Evolutionary conservation across 2,797 vertebrate species (phyloP).

Genomic region (Phoxinus dragarum): DNA sequence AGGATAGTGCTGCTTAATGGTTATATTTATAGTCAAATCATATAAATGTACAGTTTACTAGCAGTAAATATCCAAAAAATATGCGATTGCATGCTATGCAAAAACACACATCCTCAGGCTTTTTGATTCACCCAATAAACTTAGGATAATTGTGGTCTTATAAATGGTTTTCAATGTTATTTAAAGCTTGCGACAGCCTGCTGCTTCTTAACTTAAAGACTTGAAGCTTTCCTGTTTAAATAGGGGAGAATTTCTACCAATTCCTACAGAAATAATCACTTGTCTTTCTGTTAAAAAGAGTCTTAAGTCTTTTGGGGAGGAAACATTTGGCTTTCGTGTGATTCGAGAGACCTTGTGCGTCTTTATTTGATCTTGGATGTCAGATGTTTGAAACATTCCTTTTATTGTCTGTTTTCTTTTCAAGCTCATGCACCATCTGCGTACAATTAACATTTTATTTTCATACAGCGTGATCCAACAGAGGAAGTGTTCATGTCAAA

Average conservation of each 20-base stretch:
- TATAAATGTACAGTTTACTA: constrained; percentile 6
- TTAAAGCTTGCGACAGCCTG: constrained; percentile 2
- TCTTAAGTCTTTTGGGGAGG: not conserved
- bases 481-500: constrained; percentile 76
- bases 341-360: not conserved
- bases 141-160: not conserved
- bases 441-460: constrained; percentile 73
- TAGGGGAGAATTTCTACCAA: not conserved
- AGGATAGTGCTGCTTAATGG: not conserved
- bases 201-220: not conserved
- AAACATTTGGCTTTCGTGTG: not conserved
- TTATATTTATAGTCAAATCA: not conserved
- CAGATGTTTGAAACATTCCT: constrained; percentile 48
- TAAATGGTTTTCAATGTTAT: not conserved
- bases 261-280: constrained; percentile 12
- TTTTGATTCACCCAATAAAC: not conserved
- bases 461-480: constrained; percentile 75
- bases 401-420: constrained; percentile 41
- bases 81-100: not conserved
- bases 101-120: not conserved
- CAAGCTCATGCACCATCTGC: constrained; percentile 73
- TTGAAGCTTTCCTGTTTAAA: not conserved
- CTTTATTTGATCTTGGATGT: constrained; percentile 36
- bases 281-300: not conserved
- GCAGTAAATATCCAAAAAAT: constrained; percentile 6